These are phyloP conservation scores for Anguilla megastoma DNA, from an alignment of 2,797 vertebrate genomes.

Conservation along the genomic window DNA sequence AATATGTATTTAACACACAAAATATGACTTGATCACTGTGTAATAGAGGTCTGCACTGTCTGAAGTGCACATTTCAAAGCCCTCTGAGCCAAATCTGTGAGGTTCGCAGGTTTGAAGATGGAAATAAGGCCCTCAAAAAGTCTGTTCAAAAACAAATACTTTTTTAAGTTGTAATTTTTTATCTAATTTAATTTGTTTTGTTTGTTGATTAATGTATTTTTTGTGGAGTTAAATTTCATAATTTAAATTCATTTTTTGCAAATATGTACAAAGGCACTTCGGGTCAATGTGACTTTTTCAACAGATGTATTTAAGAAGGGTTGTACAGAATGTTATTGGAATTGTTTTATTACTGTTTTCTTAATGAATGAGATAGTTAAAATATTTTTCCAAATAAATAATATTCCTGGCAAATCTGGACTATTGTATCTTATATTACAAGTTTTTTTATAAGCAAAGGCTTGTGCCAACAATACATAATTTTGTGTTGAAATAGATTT, in stretches of 20 bases:
- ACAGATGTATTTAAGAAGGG: constrained; percentile 64
- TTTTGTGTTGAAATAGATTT: not conserved
- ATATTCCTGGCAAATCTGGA: constrained; percentile 60
- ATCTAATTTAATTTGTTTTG: constrained; percentile 78
- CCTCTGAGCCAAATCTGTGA: constrained; percentile 78
- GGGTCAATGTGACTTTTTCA: constrained; percentile 91
- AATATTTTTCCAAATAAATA: constrained; percentile 99
- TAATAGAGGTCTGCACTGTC: constrained; percentile 81
- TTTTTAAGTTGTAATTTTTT: constrained; percentile 66
- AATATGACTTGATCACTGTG: constrained; percentile 74
- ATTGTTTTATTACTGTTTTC: constrained; percentile 89
- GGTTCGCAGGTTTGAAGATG: constrained; percentile 47
- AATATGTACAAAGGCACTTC: constrained; percentile 99
- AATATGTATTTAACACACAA: constrained; percentile 66
- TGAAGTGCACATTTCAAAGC: constrained; percentile 74
- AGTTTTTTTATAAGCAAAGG: not conserved
- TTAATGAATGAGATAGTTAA: constrained; percentile 91
- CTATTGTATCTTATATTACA: not conserved
- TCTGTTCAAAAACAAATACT: constrained; percentile 65
- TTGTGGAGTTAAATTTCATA: constrained; percentile 76
- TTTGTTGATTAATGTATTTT: constrained; percentile 86
- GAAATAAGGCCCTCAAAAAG: constrained; percentile 71
- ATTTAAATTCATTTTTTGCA: constrained; percentile 80
- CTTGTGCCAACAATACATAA: not conserved
- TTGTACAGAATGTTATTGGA: constrained; percentile 94